These are phyloP conservation scores for Pluvialis apricaria DNA, from an alignment of 2,113 vertebrate species.

Conservation along the genomic window DNA sequence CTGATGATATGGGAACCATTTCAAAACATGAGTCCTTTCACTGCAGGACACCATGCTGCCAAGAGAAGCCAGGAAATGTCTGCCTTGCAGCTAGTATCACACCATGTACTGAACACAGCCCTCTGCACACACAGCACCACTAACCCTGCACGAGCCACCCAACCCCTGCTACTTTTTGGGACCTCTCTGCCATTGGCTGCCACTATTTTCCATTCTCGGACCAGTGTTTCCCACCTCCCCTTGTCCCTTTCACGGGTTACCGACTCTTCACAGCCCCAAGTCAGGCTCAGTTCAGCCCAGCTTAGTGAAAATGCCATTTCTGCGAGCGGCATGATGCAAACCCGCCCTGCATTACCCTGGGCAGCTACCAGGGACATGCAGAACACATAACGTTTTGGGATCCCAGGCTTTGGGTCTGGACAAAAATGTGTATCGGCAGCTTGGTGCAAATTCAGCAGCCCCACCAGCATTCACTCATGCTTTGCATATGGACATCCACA, in stretches of 20 bases:
- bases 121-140: background rate
- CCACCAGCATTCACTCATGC: background rate
- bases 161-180: background rate
- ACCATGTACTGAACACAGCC: background rate
- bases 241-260: background rate
- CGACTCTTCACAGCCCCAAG: background rate
- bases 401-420: background rate
- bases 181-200: background rate
- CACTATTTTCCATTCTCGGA: background rate
- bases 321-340: background rate
- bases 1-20: background rate
- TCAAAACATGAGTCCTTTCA: background rate
- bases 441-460: background rate
- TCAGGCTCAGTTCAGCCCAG: background rate
- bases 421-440: background rate
- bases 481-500: background rate
- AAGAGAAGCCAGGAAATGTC: background rate
- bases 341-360: no score
- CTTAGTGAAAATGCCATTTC: background rate
- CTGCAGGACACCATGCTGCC: background rate
- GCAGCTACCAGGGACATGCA: background rate
- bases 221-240: background rate
- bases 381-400: accelerated
- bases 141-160: accelerated
- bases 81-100: background rate